Evolutionary conservation across 2,888 invertebrate species (phyloP), one percentile per base, ranked within the genome.

Genomic region (Andrena bucephala): DNA sequence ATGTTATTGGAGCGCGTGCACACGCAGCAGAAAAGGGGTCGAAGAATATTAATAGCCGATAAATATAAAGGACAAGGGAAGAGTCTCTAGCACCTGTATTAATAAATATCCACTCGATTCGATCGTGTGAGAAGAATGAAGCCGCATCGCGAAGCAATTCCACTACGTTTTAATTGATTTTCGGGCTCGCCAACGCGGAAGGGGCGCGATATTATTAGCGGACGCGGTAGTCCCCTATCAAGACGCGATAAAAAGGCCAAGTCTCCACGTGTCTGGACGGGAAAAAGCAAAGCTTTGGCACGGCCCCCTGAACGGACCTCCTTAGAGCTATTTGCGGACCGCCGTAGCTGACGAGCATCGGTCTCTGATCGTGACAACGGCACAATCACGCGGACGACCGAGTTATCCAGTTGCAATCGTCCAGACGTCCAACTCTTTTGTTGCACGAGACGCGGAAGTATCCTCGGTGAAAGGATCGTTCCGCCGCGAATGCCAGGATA

Each of bases 311-410:
- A 71, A 67, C 24, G 36, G 42, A 67, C 62, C 77, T 77, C 62
- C 81, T 8, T 31, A n/a, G 36, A 77, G 81, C 62, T 83, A 83
- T 81, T 83, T 83, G 70, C 76, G 67, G 81, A 70, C 8, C 10
- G 66, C 20, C 60, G 66, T 76, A 57, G 69, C 70, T 66, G 50
- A 70, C 60, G 60, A 70, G 52, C 50, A 16, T 5, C 52, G 33
- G 29, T 54, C 57, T 69, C 70, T 77, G 81, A 77, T 83, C 73
- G 69, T 81, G 83, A 81, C 82, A 82, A 66, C 50, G 24, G 2
- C 20, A 54, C 20, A 31, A 48, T 42, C 60, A 69, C 69, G 48
- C 68, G 27, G n/a, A 57, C 59, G 81, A 69, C 80, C 81, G 76
- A 65, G 36, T 83, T 83, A 66, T 57, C 52, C 66, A 57, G 48